Base-by-base conservation (phyloP, 2,888 invertebrate species). In the Lepeophtheirus nordmannii region DNA sequence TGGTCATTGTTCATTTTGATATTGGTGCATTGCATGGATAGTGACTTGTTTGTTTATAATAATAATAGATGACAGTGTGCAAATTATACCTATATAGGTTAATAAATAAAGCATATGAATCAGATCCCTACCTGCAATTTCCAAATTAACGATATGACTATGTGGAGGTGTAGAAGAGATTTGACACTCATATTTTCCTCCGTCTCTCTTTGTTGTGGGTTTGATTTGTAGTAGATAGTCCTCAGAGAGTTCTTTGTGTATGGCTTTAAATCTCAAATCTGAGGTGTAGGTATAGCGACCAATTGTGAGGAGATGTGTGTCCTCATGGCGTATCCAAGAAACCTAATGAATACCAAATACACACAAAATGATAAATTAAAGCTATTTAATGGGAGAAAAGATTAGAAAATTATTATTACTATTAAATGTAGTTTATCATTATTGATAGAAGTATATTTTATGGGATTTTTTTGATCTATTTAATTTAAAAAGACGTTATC, bases 151-250 rank as follows among this genome's bases (percentile, higher is more conserved):
- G 75, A 87, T 89, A 77, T 90, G 90, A 73, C 89, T 89, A 81
- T 89, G 85, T 74, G 90, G 91, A 23, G 91, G 91, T 68, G 89
- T 89, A 69, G 91, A 90, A 71, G 89, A 89, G 74, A 92, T 87
- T 81, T 92, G 92, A 77, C 91, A 92, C 78, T 92, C 91, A 78
- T 92, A 92, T 72, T 89, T 84, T 68, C 91, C 91, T 20, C 85
- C 84, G 76, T 92, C 91, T 71, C 89, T 82, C 75, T 89, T 86
- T 75, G 91, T 90, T 1, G 90, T 87, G 75, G 89, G 91, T 76
- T 90, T 89, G 77, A 92, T 89, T 79, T 87, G 87, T 71, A 92
- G 81, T 69, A 86, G 88, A 89, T 90, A 91, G 78, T 91, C 91
- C 77, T 90, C 90, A n/a, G 75, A 74, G 23, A 70, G 70, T 10